Evolutionary conservation across 2,797 vertebrate species (phyloP).

Genomic region (Hypotaenidia philippensis): DNA sequence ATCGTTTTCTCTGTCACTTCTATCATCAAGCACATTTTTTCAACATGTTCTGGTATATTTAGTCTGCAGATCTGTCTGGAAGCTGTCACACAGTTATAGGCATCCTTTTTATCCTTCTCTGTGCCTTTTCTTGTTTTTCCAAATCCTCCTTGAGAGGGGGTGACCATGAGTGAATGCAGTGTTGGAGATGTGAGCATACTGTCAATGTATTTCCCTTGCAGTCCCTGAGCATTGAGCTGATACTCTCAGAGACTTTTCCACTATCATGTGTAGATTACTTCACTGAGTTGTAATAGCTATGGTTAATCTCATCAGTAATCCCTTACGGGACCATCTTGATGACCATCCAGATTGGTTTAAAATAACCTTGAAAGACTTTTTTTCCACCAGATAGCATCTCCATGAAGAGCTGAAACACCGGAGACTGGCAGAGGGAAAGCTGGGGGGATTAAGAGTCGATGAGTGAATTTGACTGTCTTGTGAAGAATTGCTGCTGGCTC

Average conservation of each 20-base stretch:
- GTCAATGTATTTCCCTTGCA: neutral
- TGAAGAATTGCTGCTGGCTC: neutral
- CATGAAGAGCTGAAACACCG: neutral
- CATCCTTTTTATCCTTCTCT: neutral
- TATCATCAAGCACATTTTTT: constrained; percentile 17
- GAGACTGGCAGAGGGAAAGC: neutral
- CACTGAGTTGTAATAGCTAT: neutral
- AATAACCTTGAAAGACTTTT: neutral
- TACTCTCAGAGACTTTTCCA: neutral
- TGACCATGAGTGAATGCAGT: neutral
- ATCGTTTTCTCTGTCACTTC: neutral
- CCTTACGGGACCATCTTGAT: neutral
- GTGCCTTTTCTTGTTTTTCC: constrained; percentile 9
- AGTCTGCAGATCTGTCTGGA: neutral
- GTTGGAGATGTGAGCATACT: neutral
- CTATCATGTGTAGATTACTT: neutral
- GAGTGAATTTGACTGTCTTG: neutral
- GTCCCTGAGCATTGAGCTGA: neutral
- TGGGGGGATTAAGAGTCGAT: neutral
- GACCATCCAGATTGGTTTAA: neutral
- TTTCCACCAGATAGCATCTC: neutral
- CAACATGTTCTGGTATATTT: neutral
- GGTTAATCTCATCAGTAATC: neutral
- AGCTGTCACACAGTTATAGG: neutral
- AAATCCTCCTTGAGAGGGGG: neutral